phyloP scores from a whole-genome alignment of 2,888 invertebrate genomes.

The Lamellibrachia satsuma region DNA sequence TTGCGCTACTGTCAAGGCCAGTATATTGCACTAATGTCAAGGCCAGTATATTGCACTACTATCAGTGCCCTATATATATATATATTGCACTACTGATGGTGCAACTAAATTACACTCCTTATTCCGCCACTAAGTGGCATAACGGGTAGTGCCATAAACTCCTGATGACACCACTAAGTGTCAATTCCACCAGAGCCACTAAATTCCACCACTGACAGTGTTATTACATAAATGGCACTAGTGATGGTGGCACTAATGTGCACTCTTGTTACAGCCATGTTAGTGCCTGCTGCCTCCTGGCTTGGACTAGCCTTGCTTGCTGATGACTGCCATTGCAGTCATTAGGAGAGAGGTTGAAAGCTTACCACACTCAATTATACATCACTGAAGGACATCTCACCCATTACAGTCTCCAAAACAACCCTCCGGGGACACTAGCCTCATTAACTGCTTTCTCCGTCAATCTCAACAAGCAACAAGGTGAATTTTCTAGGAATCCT shows the following conservation, averaged over 20 bases:
- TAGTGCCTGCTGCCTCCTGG: not conserved
- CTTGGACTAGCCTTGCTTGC: not conserved
- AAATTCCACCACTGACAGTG: no score
- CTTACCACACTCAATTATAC: conserved; percentile 10
- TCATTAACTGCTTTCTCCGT: not conserved
- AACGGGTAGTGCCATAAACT: no score
- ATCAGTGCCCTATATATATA: no score
- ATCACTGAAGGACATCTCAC: not conserved
- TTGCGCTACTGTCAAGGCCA: no score
- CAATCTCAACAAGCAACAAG: not conserved
- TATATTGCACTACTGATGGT: no score
- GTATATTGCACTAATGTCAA: no score
- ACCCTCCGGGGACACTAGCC: not conserved
- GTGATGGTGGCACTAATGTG: not conserved
- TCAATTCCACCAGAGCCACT: no score
- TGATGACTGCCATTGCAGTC: not conserved
- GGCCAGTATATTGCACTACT: no score
- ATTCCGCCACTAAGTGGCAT: no score
- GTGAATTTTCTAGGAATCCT: not conserved
- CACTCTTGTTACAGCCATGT: not conserved
- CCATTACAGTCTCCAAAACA: not conserved
- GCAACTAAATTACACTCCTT: no score
- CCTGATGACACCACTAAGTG: no score
- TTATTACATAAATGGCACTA: not conserved
- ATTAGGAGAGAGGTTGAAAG: not conserved